Percentiles rank a stretch among this genome's conserved stretches.
Conservation (phyloP, 1,140 invertebrate genomes). For the Hyposmocoma kahamanoa region DNA sequence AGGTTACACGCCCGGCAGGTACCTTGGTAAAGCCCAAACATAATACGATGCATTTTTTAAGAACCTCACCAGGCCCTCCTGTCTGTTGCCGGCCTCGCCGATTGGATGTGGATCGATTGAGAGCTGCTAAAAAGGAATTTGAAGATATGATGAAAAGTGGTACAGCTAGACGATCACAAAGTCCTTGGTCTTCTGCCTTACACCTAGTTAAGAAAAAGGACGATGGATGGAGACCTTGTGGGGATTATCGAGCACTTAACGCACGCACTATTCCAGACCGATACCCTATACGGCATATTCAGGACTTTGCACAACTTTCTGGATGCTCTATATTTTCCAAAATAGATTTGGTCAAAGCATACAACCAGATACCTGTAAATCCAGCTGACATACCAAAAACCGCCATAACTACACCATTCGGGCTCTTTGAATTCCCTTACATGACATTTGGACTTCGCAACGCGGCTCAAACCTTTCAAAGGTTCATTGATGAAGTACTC, state of each 20-base stretch:
- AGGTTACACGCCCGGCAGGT: slow-evolving; percentile 24
- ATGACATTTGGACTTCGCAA: slow-evolving; percentile 66
- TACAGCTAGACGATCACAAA: slow-evolving; percentile 30
- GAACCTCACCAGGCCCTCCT: slow-evolving; percentile 37
- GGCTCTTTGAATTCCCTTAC: slow-evolving; percentile 44
- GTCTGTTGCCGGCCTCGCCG: slow-evolving; percentile 41
- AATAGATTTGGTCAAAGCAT: slow-evolving; percentile 34
- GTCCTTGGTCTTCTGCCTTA: slow-evolving; percentile 48
- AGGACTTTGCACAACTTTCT: slow-evolving; percentile 44
- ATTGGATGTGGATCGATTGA: slow-evolving; percentile 35
- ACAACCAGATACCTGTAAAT: slow-evolving; percentile 56
- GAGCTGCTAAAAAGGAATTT: slow-evolving; percentile 44
- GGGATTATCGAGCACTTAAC: slow-evolving; percentile 60
- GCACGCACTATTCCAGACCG: slow-evolving; percentile 34
- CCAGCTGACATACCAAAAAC: slow-evolving; percentile 44
- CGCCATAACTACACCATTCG: slow-evolving; percentile 48
- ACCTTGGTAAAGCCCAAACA: slow-evolving; percentile 10
- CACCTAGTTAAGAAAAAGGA: slow-evolving; percentile 53
- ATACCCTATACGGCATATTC: slow-evolving; percentile 35
- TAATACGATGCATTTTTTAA: slow-evolving; percentile 19
- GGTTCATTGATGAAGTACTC: slow-evolving; percentile 65
- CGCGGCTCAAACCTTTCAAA: slow-evolving; percentile 67
- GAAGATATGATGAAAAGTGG: slow-evolving; percentile 32
- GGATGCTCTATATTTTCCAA: slow-evolving; percentile 43
- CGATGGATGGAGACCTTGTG: slow-evolving; percentile 47